These are phyloP conservation scores for Stercorarius parasiticus DNA, from an alignment of 2,113 vertebrate species.

Conservation along the genomic window DNA sequence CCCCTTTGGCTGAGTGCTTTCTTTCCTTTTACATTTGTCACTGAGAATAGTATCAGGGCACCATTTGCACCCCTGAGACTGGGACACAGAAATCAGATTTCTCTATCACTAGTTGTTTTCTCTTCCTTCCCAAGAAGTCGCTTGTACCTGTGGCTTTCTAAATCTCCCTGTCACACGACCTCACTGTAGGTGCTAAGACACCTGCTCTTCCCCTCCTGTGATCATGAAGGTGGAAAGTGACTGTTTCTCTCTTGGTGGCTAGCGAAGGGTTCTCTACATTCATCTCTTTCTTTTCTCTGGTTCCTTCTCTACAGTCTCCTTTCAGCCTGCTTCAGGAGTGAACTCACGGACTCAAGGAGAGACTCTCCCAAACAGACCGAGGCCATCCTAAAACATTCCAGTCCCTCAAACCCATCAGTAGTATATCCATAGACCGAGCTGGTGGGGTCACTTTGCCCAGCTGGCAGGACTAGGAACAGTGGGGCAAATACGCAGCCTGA, in stretches of 20 bases:
- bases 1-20: background rate
- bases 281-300: slow-evolving; percentile 76
- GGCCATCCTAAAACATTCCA: slow-evolving; percentile 82
- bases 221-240: slow-evolving; percentile 74
- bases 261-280: slow-evolving; percentile 53
- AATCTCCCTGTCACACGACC: background rate
- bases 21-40: background rate
- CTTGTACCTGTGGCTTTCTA: background rate
- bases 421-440: slow-evolving; percentile 70
- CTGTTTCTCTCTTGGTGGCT: slow-evolving; percentile 45
- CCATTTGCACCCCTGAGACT: background rate
- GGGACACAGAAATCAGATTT: background rate
- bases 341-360: slow-evolving; percentile 87
- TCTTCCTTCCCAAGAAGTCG: background rate
- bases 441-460: background rate
- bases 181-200: background rate
- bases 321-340: slow-evolving; percentile 89
- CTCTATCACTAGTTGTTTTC: background rate
- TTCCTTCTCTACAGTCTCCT: slow-evolving; percentile 92
- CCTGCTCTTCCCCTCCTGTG: slow-evolving; percentile 24
- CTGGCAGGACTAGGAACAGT: slow-evolving; percentile 64
- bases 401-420: slow-evolving; percentile 71
- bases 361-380: slow-evolving; percentile 88
- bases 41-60: background rate
- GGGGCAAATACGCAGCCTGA: slow-evolving; percentile 57